A percentile compares a stretch with the other conserved stretches of the same genome.
Evolutionary conservation across 2,797 vertebrate genomes (phyloP).

Genomic region (Chromobotia macracanthus): DNA sequence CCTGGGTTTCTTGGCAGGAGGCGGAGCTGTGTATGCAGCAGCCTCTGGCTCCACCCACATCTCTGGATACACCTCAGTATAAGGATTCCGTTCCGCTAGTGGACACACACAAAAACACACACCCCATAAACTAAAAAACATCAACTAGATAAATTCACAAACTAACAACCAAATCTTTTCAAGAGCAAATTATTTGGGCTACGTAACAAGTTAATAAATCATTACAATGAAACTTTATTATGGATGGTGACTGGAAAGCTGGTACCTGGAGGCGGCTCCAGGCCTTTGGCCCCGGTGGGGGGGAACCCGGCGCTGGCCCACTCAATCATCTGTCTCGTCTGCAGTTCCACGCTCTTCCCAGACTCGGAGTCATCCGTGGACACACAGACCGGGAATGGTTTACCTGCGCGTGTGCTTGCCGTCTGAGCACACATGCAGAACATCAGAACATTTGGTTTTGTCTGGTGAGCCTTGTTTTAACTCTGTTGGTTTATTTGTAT

Average conservation of each 20-base stretch:
- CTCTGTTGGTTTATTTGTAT: not conserved
- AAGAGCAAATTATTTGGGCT: too few species aligned
- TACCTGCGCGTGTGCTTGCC: conserved; percentile 84
- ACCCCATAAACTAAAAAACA: not conserved
- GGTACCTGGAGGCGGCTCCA: conserved; percentile 78
- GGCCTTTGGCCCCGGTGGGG: conserved; percentile 83
- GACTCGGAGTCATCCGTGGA: conserved; percentile 70
- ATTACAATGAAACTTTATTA: not conserved
- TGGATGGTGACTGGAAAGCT: not conserved
- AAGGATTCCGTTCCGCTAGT: conserved; percentile 90
- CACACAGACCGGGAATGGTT: conserved; percentile 78
- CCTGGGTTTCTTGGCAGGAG: conserved; percentile 91
- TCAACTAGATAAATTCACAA: not conserved
- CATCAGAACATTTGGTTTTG: conserved; percentile 7
- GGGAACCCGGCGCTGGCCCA: conserved; percentile 91
- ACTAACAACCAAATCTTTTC: not conserved
- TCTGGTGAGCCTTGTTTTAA: too few species aligned
- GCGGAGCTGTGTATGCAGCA: conserved; percentile 86
- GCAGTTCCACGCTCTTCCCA: conserved; percentile 80
- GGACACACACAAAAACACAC: conserved; percentile 14
- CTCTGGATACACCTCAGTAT: conserved; percentile 95
- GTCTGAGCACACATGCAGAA: conserved; percentile 75
- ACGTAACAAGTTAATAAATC: not conserved
- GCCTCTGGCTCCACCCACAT: conserved; percentile 95
- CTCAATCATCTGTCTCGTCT: conserved; percentile 89